Evolutionary conservation across 2,888 invertebrate species (phyloP).

Genomic region (Opisthograptis luteolata): DNA sequence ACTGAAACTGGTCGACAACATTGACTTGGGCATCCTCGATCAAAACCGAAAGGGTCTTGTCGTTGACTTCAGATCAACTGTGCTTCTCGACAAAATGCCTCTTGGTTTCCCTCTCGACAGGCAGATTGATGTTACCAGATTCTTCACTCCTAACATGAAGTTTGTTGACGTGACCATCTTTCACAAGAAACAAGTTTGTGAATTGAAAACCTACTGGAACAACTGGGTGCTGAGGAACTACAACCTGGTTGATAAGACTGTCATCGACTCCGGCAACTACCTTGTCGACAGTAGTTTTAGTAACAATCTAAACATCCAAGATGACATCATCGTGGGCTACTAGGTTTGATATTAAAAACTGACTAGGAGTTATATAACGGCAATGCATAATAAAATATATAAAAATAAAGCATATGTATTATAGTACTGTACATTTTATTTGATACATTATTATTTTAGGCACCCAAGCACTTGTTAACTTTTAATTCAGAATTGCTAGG

Average conservation of each 20-base stretch:
- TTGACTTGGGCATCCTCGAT: conserved; percentile 65
- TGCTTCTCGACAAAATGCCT: conserved; percentile 85
- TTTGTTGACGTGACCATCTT: conserved; percentile 87
- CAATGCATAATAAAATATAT: conserved; percentile 7
- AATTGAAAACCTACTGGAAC: conserved; percentile 75
- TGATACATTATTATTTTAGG: neutral
- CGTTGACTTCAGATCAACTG: conserved; percentile 67
- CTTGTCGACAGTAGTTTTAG: conserved; percentile 60
- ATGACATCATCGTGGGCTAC: conserved; percentile 2
- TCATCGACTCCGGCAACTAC: conserved; percentile 55
- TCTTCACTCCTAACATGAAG: conserved; percentile 87
- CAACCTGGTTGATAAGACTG: conserved; percentile 56
- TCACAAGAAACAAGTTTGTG: conserved; percentile 81
- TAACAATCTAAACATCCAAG: conserved; percentile 14
- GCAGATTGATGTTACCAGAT: conserved; percentile 82
- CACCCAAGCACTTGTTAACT: neutral
- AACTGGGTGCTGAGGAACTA: conserved; percentile 68
- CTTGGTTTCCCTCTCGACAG: conserved; percentile 91
- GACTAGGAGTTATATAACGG: neutral
- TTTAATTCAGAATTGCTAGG: too few species aligned
- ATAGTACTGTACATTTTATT: neutral
- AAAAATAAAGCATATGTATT: conserved; percentile 21
- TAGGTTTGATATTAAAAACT: neutral
- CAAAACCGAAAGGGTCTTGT: conserved; percentile 73
- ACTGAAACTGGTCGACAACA: conserved; percentile 70